Conservation (phyloP, 2,888 invertebrate genomes). For the Epinotia nisella region DNA sequence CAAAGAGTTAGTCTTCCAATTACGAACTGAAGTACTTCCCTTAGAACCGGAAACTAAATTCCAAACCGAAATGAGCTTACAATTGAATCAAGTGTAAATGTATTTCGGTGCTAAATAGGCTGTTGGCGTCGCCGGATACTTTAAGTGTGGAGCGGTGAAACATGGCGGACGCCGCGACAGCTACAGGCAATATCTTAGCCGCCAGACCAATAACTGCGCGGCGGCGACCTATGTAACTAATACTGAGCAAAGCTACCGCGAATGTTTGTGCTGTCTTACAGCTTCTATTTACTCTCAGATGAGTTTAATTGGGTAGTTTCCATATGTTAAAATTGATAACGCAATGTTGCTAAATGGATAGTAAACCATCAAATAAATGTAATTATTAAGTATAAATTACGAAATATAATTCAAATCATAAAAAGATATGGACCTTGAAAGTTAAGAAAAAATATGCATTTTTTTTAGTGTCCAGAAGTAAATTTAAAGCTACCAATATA, state of each 20-base stretch:
- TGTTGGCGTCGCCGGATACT: constrained; percentile 26
- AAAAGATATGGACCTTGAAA: too few relatives aligned
- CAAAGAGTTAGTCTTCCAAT: constrained; percentile 20
- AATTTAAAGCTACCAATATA: too few relatives aligned
- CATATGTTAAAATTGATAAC: too few relatives aligned
- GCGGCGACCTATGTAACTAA: constrained; percentile 52
- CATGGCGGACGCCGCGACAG: constrained; percentile 62
- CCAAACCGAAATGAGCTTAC: constrained; percentile 12
- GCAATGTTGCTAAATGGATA: too few relatives aligned
- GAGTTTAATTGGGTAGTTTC: too few relatives aligned
- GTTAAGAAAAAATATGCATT: too few relatives aligned
- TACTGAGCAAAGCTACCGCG: constrained; percentile 21
- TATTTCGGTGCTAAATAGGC: constrained; percentile 41
- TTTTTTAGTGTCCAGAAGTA: too few relatives aligned
- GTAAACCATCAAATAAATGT: too few relatives aligned
- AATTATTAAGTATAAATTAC: too few relatives aligned
- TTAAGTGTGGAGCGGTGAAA: constrained; percentile 36
- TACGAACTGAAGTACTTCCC: constrained; percentile 16
- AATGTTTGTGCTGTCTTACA: constrained; percentile 16
- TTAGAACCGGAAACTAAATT: constrained; percentile 22
- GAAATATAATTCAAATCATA: too few relatives aligned
- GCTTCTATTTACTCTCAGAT: constrained; percentile 10
- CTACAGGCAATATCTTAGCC: constrained; percentile 79
- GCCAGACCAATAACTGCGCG: constrained; percentile 74
- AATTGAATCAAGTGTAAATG: constrained; percentile 37